Percentiles rank a stretch among this genome's conserved stretches.
phyloP scores from a whole-genome alignment of 2,797 vertebrate species.

The Miichthys miiuy region DNA sequence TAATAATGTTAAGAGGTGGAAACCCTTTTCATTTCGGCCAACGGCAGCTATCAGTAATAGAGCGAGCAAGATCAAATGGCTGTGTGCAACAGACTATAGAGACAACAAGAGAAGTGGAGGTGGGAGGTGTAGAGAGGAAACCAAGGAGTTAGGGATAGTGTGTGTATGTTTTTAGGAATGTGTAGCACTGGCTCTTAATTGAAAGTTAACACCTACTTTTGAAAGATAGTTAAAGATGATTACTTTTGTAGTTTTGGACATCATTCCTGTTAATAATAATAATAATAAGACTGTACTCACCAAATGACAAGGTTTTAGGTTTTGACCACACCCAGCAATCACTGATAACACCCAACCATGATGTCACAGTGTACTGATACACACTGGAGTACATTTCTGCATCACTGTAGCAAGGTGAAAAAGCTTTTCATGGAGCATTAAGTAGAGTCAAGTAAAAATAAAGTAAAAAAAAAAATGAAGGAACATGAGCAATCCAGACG shows the following conservation, averaged over 20 bases:
- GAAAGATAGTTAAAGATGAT: neutral
- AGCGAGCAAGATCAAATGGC: conserved; percentile 38
- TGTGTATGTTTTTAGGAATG: neutral
- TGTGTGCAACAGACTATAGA: conserved; percentile 10
- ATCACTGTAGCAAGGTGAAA: conserved; percentile 7
- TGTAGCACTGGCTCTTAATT: conserved; percentile 6
- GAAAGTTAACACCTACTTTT: conserved; percentile 19
- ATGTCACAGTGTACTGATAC: neutral
- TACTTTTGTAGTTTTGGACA: neutral
- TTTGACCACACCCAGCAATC: neutral
- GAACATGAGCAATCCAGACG: too few relatives aligned
- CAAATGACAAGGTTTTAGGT: neutral
- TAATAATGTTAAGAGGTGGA: conserved; percentile 61
- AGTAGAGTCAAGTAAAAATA: too few relatives aligned
- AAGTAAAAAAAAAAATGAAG: too few relatives aligned
- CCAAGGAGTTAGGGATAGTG: neutral
- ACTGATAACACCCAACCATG: neutral
- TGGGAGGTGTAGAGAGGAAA: conserved; percentile 9
- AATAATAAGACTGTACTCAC: neutral
- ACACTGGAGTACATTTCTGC: neutral
- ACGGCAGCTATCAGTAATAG: conserved; percentile 57
- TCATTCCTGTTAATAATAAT: neutral
- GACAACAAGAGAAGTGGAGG: neutral
- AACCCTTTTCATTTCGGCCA: conserved; percentile 62
- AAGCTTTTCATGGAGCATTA: neutral